phyloP scores from a whole-genome alignment of 2,888 invertebrate genomes.

The Teleogryllus oceanicus region DNA sequence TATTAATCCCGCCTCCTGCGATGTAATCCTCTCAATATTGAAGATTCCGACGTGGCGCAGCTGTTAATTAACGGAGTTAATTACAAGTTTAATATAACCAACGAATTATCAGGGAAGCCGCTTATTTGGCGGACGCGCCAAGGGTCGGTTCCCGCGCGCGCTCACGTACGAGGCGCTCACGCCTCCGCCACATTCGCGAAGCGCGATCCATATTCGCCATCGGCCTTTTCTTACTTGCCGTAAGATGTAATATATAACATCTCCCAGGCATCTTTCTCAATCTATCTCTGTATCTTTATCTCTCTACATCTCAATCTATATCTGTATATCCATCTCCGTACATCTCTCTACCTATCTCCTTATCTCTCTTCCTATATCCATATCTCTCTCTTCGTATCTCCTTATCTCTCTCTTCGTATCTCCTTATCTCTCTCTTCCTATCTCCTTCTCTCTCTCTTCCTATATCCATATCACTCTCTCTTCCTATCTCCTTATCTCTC shows the following conservation, averaged over 20 bases:
- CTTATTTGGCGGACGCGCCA: not conserved
- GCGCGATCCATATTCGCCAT: too few species aligned
- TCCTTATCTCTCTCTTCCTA: too few species aligned
- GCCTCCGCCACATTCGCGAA: too few species aligned
- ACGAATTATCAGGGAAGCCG: not conserved
- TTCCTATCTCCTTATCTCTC: not conserved
- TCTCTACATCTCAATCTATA: too few species aligned
- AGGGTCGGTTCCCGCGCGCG: too few species aligned
- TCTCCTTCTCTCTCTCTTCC: not conserved
- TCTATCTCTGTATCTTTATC: too few species aligned
- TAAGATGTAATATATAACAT: not conserved
- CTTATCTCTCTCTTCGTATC: too few species aligned
- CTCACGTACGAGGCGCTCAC: too few species aligned
- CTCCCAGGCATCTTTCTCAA: too few species aligned
- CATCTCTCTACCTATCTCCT: not conserved
- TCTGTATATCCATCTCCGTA: not conserved
- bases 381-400: not conserved
- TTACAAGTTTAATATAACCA: slow-evolving; percentile 1
- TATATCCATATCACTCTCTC: not conserved
- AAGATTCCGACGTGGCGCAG: not conserved
- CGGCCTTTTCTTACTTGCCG: too few species aligned
- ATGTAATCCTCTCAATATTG: not conserved
- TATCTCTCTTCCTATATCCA: not conserved
- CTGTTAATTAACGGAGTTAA: slow-evolving; percentile 1
- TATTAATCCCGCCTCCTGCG: not conserved